Evolutionary conservation across 1,140 invertebrate genomes (phyloP).

Genomic region (Maniola jurtina): DNA sequence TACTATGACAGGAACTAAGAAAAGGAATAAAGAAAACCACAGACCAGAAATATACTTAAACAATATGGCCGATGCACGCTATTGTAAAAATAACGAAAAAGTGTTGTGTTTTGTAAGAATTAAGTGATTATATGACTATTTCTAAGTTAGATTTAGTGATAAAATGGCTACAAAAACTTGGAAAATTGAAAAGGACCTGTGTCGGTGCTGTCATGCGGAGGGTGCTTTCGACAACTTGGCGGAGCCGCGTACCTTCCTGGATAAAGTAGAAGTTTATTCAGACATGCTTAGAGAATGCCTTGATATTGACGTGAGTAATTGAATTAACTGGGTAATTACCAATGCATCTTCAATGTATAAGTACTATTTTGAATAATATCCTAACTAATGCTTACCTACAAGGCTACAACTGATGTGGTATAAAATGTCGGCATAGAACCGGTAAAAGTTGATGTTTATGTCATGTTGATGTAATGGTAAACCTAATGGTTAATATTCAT

Average conservation of each 20-base stretch:
- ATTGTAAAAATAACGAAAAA: not conserved
- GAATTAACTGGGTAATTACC: not conserved
- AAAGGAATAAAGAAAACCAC: no score
- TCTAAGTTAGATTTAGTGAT: conserved; percentile 5
- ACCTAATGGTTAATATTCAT: no score
- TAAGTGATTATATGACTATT: not conserved
- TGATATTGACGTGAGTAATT: conserved; percentile 54
- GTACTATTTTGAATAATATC: no score
- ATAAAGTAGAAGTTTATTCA: conserved; percentile 49
- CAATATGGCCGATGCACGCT: conserved; percentile 1
- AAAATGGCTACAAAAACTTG: conserved; percentile 50
- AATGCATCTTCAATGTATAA: no score
- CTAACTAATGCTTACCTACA: no score
- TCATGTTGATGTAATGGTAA: no score
- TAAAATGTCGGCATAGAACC: no score
- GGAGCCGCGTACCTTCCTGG: conserved; percentile 32
- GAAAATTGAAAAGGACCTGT: conserved; percentile 54
- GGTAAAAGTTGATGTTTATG: no score
- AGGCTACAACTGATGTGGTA: no score
- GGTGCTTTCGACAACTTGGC: conserved; percentile 54
- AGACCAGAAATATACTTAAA: not conserved
- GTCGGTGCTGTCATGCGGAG: conserved; percentile 61
- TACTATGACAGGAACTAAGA: no score
- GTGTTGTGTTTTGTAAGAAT: not conserved
- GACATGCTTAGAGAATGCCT: conserved; percentile 57